Evolutionary conservation across 2,797 vertebrate species (phyloP), one percentile per base, ranked within the genome.

Genomic region (Semaprochilodus insignis): DNA sequence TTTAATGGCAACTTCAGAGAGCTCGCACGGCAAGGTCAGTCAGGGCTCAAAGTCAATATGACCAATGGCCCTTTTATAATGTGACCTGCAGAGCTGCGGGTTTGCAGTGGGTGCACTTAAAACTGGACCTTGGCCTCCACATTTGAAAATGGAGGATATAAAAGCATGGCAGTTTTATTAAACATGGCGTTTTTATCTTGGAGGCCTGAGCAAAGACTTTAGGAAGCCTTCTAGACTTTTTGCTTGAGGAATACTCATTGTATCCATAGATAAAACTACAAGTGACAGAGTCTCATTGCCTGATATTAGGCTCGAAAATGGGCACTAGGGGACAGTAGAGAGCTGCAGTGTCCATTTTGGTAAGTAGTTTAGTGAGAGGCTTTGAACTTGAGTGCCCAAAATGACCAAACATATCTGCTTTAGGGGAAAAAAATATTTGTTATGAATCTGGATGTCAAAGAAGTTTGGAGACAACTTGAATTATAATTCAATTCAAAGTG

Each of bases 291-390:
- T 11, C 2, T 40, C 40, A 40, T 40, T 40, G 10, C 44, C 44
- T 48, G 10, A 48, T 10, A 48, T 13, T 48, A 48, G 8, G 10
- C 44, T 25, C 3, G n/a, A 27, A 62, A 27, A 63, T 63, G 44
- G 21, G 60, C 92, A 92, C 87, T 87, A 93, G 93, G 89, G 90
- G 90, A 75, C 92, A 91, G 89, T 87, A 80, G 85, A 44, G 74
- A 81, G 89, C 91, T 82, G 44, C 65, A 44, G 60, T 19, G 75
- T 19, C 19, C 4, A 19, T 74, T 59, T 66, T 48, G 25, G 48
- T 27, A 14, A 71, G 23, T 71, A 44, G 55, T 19, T 4, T 21
- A 4, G 11, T 55, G 34, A 44, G 36, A 70, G 73, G 62, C 55
- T 80, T 44, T 86, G 74, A 89, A 81, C 81, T 84, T 87, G 51